A percentile compares a stretch with the other conserved stretches of the same genome.
Conservation (phyloP, 2,113 vertebrate species). For the Hydrolagus affinis region DNA sequence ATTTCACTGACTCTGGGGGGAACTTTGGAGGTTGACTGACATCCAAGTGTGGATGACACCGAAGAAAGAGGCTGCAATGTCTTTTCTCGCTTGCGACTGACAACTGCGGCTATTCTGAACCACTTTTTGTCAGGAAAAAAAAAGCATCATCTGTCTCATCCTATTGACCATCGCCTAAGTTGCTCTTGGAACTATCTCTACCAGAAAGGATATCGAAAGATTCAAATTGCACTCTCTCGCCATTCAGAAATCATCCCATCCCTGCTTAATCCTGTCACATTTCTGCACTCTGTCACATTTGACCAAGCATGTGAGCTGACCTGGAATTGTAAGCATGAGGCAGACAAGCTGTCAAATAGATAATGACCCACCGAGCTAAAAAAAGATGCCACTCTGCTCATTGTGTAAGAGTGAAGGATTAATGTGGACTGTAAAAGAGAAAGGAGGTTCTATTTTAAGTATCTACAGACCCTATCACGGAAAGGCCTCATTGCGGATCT, state of each 20-base stretch:
- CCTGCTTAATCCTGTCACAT: slow-evolving; percentile 48
- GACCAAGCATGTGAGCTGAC: slow-evolving; percentile 46
- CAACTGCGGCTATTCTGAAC: background rate
- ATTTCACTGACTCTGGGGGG: background rate
- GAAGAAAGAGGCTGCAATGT: background rate
- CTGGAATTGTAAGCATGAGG: slow-evolving; percentile 38
- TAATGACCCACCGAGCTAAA: slow-evolving; percentile 40
- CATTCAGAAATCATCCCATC: slow-evolving; percentile 46
- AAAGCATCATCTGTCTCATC: background rate
- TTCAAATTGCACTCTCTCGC: slow-evolving; percentile 41
- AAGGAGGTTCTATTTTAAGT: slow-evolving; percentile 34
- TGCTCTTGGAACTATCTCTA: background rate
- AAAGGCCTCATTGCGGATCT: background rate
- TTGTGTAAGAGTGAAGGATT: slow-evolving; percentile 36
- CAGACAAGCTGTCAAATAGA: slow-evolving; percentile 44
- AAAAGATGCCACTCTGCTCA: slow-evolving; percentile 39
- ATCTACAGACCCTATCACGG: slow-evolving; percentile 39
- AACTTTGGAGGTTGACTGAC: background rate
- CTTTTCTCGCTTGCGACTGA: background rate
- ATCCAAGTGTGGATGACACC: background rate
- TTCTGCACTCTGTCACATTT: slow-evolving; percentile 42
- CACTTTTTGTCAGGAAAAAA: slow-evolving; percentile 20
- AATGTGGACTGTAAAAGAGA: slow-evolving; percentile 36
- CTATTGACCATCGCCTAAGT: background rate
- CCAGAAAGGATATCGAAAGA: slow-evolving; percentile 29